These are phyloP conservation scores for Thamnophis sirtalis DNA, from an alignment of 2,113 vertebrate species.

Conservation along the genomic window DNA sequence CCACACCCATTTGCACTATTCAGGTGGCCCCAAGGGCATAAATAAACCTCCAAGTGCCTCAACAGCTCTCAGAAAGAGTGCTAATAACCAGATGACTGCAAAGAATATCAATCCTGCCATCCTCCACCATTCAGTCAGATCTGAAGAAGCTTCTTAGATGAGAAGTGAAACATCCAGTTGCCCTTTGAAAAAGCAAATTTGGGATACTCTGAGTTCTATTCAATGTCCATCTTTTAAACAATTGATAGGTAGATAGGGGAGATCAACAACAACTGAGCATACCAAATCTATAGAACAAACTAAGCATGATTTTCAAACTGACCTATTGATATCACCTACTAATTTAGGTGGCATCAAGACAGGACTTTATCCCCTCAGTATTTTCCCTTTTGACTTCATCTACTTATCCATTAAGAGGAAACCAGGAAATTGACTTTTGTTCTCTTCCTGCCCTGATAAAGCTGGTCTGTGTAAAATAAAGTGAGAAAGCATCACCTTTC, in stretches of 20 bases:
- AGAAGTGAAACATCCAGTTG: not conserved
- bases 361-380: not conserved
- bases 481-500: not conserved
- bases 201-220: not conserved
- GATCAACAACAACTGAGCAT: not conserved
- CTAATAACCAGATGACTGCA: not conserved
- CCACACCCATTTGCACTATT: not conserved
- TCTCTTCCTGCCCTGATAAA: not conserved
- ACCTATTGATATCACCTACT: not conserved
- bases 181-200: not conserved
- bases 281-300: not conserved
- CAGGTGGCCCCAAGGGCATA: not conserved
- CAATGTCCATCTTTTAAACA: not conserved
- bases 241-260: not conserved
- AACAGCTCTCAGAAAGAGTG: not conserved
- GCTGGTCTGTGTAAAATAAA: not conserved
- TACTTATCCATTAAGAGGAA: not conserved
- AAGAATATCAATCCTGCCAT: not conserved
- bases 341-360: not conserved
- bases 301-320: not conserved
- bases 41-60: not conserved
- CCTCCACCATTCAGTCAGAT: not conserved
- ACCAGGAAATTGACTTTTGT: not conserved
- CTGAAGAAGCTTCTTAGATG: not conserved
- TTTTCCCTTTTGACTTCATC: not conserved